Evolutionary conservation across 2,797 vertebrate genomes (phyloP).

Genomic region (Botia kubotai): DNA sequence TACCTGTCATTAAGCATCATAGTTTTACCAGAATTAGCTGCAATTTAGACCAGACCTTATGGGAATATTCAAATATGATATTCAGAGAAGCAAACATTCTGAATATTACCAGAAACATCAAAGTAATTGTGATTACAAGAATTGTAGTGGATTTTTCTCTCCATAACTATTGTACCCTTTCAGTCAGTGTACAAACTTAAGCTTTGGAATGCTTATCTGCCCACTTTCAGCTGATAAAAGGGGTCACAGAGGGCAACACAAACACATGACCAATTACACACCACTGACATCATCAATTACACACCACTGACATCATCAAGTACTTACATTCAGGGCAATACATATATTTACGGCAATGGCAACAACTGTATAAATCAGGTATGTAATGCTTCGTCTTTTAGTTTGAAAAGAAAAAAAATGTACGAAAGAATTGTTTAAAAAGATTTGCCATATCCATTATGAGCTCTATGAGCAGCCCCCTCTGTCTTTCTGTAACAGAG

Average conservation of each 20-base stretch:
- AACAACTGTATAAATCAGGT: not conserved
- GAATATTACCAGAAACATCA: not conserved
- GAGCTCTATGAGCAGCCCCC: conserved; percentile 40
- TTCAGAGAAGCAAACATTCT: not conserved
- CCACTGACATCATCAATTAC: conserved; percentile 47
- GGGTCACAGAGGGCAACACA: conserved; percentile 59
- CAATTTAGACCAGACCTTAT: no score
- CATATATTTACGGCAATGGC: conserved; percentile 4
- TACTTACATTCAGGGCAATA: not conserved
- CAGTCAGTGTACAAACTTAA: conserved; percentile 67
- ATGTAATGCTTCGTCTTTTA: not conserved
- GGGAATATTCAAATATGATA: no score
- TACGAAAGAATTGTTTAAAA: conserved; percentile 89
- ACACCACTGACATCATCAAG: no score
- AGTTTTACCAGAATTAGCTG: no score
- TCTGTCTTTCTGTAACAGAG: conserved; percentile 39
- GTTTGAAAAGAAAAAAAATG: conserved; percentile 56
- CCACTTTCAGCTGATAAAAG: conserved; percentile 68
- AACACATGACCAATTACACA: conserved; percentile 58
- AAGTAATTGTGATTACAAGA: conserved; percentile 19
- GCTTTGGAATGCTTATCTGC: conserved; percentile 75
- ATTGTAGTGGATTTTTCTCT: not conserved
- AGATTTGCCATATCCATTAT: conserved; percentile 62
- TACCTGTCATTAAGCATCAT: no score
- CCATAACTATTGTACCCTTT: not conserved